phyloP scores from a whole-genome alignment of 2,797 vertebrate species.

The Arctocebus calabarensis region DNA sequence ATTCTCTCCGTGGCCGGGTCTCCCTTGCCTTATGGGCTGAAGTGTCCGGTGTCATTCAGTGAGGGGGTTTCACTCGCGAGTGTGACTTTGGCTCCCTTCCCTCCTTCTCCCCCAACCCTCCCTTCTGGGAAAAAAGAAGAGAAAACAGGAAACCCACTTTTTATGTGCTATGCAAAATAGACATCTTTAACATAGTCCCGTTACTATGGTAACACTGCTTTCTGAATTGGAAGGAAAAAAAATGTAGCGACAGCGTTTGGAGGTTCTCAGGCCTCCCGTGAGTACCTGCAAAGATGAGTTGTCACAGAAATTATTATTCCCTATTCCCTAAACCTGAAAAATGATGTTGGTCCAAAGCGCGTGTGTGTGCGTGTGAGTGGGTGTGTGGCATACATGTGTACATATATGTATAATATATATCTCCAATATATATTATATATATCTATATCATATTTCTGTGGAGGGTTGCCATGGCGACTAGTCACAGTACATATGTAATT shows the following conservation, averaged over 20 bases:
- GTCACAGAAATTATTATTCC: slow-evolving; percentile 85
- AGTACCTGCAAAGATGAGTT: slow-evolving; percentile 86
- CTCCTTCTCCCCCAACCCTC: slow-evolving; percentile 69
- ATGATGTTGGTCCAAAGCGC: slow-evolving; percentile 87
- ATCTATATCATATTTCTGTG: slow-evolving; percentile 91
- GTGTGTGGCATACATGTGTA: slow-evolving; percentile 79
- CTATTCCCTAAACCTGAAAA: slow-evolving; percentile 89
- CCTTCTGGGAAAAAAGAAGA: slow-evolving; percentile 77
- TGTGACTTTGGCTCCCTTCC: slow-evolving; percentile 82
- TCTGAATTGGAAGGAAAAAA: slow-evolving; percentile 88
- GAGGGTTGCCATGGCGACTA: slow-evolving; percentile 93
- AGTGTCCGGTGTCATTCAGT: slow-evolving; percentile 84
- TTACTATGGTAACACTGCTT: slow-evolving; percentile 92
- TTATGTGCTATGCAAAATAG: slow-evolving; percentile 93
- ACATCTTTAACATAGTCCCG: slow-evolving; percentile 91
- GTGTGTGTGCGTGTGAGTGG: slow-evolving; percentile 79
- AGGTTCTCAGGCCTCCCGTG: slow-evolving; percentile 88
- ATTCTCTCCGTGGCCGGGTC: slow-evolving; percentile 84
- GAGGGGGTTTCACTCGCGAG: slow-evolving; percentile 76
- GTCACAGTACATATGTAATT: slow-evolving; percentile 96
- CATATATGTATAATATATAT: slow-evolving; percentile 88
- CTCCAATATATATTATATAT: slow-evolving; percentile 85
- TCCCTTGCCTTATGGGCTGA: slow-evolving; percentile 87
- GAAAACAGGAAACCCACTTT: slow-evolving; percentile 87
- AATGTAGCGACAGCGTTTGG: slow-evolving; percentile 89